Evolutionary conservation across 2,797 vertebrate species (phyloP), one percentile per base, ranked within the genome.

Genomic region (Anguilla pacifica): DNA sequence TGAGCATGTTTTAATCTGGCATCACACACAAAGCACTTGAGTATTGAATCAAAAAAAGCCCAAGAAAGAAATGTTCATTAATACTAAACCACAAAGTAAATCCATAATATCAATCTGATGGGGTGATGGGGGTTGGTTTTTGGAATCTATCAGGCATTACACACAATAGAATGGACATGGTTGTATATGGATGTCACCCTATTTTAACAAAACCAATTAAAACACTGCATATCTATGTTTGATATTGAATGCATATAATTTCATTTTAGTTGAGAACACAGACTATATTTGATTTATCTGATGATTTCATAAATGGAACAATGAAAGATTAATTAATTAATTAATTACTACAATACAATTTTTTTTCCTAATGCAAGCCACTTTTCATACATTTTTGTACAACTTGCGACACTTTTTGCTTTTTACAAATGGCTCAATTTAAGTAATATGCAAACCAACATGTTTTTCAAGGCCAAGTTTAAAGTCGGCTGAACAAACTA

Each of bases 1-100:
- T 72, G 91, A 92, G 93, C 92, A 95, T 92, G 93, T 94, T 94
- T 95, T 39, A 31, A 74, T 74, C 31, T 17, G 15, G 19, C 17
- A 39, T 79, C 70, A 35, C 28, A 13, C 28, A 28, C 6, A 11
- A 74, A 35, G 70, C 31, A 74, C 70, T 39, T 74, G 31, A 74
- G 70, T 10, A 17, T 74, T 1, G 46, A 79, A 79, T 17, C 74
- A 15, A 79, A 79, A 79, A 43, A 79, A 15, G 31, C 39, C 6
- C n/a, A 7, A 19, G 17, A 39, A 46, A 46, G 1, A 35, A 79
- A 79, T 43, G 28, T 17, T 35, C 2, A 74, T 74, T 74, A 15
- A 10, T 74, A 13, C 61, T 67, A 74, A 70, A 70, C 64, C 7
- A 70, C n/a, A n/a, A 70, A 70, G 25, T 28, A 6, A 6, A 70